Base-by-base conservation (phyloP, 2,888 invertebrate genomes). In the Sicus ferrugineus region DNA sequence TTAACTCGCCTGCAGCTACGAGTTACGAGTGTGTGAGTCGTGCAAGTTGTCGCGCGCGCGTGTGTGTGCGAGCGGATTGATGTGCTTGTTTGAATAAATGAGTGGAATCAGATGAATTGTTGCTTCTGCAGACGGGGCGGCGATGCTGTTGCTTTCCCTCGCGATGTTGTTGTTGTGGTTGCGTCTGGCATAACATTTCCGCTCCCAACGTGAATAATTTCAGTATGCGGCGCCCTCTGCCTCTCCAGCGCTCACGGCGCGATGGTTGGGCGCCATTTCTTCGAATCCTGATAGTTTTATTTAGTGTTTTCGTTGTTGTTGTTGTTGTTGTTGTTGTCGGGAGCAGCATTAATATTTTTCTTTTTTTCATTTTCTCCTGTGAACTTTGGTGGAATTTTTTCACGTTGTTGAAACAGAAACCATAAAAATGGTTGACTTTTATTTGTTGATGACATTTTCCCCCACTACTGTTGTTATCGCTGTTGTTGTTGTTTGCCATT, bases 391-490 rank as follows among this genome's bases (percentile, higher is more conserved):
- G 16, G 5, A 11, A 21, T 54, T 66, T 54, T 54, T 38, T 4
- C 54, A n/a, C 54, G 38, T 34, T 54, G 66, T 54, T 56, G 50
- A 48, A 50, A 64, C 34, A 66, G 38, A 68, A 68, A 66, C 65
- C 65, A 71, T 71, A 71, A 71, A 68, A 71, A 68, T 66, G 46
- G 63, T n/a, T 30, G 38, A 9, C 26, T 42, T 34, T 50, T 61
- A 46, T 62, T 30, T 66, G 28, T 56, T 64, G 14, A 30, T 42
- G 19, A 7, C 16, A 7, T n/a, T 14, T n/a, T 2, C 46, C 46
- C n/a, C 14, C 14, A 46, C 46, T n/a, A 5, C 11, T 34, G 34
- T 52, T 52, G 50, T 52, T 52, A 4, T 6, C 3, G 7, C 23
- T 62, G 28, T 28, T 54, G 54, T 54, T 54, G 54, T 23, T 28